Base-by-base conservation (phyloP, 2,888 invertebrate genomes). In the Idaea straminata region DNA sequence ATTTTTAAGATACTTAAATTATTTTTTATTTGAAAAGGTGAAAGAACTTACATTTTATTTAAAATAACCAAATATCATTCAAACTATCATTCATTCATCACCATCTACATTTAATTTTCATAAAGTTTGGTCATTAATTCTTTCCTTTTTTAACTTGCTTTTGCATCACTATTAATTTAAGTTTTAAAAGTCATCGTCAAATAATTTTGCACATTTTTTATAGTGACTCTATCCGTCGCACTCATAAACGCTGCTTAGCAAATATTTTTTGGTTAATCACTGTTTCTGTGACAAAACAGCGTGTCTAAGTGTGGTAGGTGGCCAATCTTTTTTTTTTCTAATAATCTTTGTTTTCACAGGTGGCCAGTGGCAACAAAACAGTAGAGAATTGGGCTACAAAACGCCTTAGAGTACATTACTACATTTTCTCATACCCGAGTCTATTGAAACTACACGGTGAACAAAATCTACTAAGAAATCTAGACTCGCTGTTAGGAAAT, bases 361-460 rank as follows among this genome's bases (percentile, higher is more conserved):
- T 96, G 70, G 96, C 96, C 57, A 96, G 96, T 83, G 96, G 96
- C 0, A 97, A 97, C 79, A 93, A 94, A 75, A 96, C 96, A 0
- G 96, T 96, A 5, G 96, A 96, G 78, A 93, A 92, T 62, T 97
- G 97, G 97, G 96, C 96, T 15, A 93, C 92, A 73, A 94, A 94
- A 73, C 95, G 95, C 74, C 93, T 96, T 34, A 94, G 95, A 77
- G 94, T 95, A 72, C 95, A 95, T 79, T 96, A 96, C 84, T 97
- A 96, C 84, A 95, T 97, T 80, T 96, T 97, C 83, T 95, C 96
- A 15, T 97, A 97, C 78, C 95, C 96, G 5, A 96, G 96, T 74
- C 89, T 97, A 61, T 81, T 97, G 64, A 97, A 97, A 85, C 91
- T 97, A 10, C 96, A 97, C 80, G 96, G 96, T n/a, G 96, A 97